A percentile compares a stretch with the other conserved stretches of the same genome.
These are phyloP conservation scores for Drosophila varians DNA, from an alignment of 1,140 invertebrate species.

Conservation along the genomic window DNA sequence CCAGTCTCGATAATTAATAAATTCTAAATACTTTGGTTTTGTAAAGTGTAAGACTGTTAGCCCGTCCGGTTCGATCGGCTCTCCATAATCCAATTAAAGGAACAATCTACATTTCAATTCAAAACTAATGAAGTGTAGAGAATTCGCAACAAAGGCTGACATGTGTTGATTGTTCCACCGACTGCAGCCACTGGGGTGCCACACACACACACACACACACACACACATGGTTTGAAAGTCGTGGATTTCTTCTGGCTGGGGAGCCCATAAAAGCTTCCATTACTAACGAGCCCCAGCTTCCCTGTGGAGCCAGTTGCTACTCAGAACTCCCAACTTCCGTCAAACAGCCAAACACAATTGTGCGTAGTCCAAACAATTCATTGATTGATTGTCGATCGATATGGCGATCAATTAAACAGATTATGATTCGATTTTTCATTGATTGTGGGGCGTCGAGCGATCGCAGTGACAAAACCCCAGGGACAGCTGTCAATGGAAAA, in stretches of 20 bases:
- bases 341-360: conserved; percentile 52
- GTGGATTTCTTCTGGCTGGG: conserved; percentile 27
- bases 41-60: conserved; percentile 17
- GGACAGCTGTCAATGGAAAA: conserved; percentile 36
- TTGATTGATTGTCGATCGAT: conserved; percentile 74
- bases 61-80: conserved; percentile 61
- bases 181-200: conserved; percentile 43
- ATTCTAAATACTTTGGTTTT: no score
- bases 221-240: conserved; percentile 70
- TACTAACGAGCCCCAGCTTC: conserved; percentile 54
- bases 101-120: conserved; percentile 81
- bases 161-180: conserved; percentile 63
- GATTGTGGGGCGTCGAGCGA: conserved; percentile 18
- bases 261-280: conserved; percentile 39
- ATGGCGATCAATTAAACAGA: conserved; percentile 70
- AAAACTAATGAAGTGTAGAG: conserved; percentile 80
- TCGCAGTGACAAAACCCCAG: conserved; percentile 55
- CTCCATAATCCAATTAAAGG: conserved; percentile 79
- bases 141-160: conserved; percentile 70
- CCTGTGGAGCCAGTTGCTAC: conserved; percentile 31
- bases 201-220: no score
- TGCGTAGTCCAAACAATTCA: conserved; percentile 66
- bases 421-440: conserved; percentile 52
- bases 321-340: conserved; percentile 62
- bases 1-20: no score